phyloP scores from a whole-genome alignment of 2,113 vertebrate species.

The Nothoprocta perdicaria region DNA sequence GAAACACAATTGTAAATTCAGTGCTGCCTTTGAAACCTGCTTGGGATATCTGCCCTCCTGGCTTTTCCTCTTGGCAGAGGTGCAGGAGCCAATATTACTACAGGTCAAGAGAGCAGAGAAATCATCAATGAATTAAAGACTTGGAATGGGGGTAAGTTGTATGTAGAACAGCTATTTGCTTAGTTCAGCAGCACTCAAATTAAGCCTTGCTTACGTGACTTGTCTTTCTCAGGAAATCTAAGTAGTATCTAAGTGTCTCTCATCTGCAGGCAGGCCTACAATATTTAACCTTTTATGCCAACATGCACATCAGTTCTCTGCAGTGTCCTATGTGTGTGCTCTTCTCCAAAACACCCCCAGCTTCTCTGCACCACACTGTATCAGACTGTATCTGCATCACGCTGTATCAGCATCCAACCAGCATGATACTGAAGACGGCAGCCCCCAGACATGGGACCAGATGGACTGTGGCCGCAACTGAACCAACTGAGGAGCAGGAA shows the following conservation, averaged over 20 bases:
- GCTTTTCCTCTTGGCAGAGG: background rate
- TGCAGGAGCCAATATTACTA: background rate
- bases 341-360: background rate
- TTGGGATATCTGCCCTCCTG: background rate
- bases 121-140: slow-evolving; percentile 14
- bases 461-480: background rate
- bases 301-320: background rate
- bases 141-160: background rate
- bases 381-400: background rate
- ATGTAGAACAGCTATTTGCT: slow-evolving; percentile 38
- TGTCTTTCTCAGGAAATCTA: background rate
- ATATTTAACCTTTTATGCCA: background rate
- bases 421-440: background rate
- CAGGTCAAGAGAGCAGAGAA: slow-evolving; percentile 7
- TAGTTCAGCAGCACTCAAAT: slow-evolving; percentile 46
- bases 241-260: background rate
- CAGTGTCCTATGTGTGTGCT: background rate
- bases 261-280: background rate
- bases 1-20: background rate
- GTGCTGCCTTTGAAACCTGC: background rate
- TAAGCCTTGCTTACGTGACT: slow-evolving; percentile 18
- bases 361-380: background rate
- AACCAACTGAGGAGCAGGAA: background rate
- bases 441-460: background rate
- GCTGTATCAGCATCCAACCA: background rate